phyloP scores from a whole-genome alignment of 2,888 invertebrate species.

The Cryptocephalus primarius region DNA sequence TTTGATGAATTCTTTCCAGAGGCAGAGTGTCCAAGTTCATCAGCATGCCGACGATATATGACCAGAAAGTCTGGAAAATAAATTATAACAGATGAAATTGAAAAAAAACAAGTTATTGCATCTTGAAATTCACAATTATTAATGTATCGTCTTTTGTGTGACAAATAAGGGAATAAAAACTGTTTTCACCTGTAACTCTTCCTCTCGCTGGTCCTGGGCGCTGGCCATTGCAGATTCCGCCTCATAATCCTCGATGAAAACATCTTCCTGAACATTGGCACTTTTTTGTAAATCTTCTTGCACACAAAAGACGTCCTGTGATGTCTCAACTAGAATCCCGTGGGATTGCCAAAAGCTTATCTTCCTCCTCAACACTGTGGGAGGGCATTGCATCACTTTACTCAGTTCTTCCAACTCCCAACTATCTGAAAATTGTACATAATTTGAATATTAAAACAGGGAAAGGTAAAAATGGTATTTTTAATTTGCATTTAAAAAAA shows the following conservation, averaged over 20 bases:
- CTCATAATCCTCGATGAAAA: constrained; percentile 78
- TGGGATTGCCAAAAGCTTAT: constrained; percentile 93
- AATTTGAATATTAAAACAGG: constrained; percentile 11
- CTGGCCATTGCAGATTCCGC: constrained; percentile 91
- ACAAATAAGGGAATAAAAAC: not conserved
- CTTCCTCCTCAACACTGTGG: constrained; percentile 72
- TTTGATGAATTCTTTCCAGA: constrained; percentile 86
- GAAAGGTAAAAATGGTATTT: not conserved
- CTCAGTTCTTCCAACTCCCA: constrained; percentile 85
- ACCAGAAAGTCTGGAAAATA: constrained; percentile 70
- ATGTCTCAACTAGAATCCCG: constrained; percentile 69
- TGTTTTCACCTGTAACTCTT: constrained; percentile 65
- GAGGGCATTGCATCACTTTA: constrained; percentile 75
- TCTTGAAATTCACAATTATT: too few relatives aligned
- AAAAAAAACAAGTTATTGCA: not conserved
- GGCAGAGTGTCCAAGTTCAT: constrained; percentile 88
- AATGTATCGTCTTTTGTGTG: not conserved
- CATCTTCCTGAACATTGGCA: constrained; percentile 47
- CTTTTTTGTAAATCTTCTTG: constrained; percentile 53
- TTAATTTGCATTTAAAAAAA: too few relatives aligned
- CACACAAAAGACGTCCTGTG: constrained; percentile 61
- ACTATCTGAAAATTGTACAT: constrained; percentile 40
- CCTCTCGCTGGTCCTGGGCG: constrained; percentile 86
- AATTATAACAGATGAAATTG: constrained; percentile 6
- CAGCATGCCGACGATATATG: constrained; percentile 93